These are phyloP conservation scores for Heliconius himera DNA, from an alignment of 1,140 invertebrate species.

Conservation along the genomic window DNA sequence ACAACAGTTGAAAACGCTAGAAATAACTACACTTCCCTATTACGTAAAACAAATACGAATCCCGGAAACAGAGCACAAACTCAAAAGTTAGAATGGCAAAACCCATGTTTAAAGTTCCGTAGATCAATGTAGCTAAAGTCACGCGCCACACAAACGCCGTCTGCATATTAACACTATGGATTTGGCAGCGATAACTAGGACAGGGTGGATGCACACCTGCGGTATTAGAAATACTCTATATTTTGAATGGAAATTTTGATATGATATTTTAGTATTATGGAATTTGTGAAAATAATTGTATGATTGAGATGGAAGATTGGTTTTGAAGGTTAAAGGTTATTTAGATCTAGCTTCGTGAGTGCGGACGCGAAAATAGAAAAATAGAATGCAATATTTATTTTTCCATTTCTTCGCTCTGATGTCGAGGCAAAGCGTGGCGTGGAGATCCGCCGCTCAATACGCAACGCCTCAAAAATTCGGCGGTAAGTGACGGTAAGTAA, in stretches of 20 bases:
- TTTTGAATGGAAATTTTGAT: neutral
- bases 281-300: neutral
- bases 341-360: no score
- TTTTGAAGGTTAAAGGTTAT: no score
- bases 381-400: no score
- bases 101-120: conserved; percentile 12
- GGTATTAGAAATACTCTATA: conserved; percentile 1
- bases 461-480: no score
- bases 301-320: neutral
- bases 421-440: no score
- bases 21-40: neutral
- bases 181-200: conserved; percentile 35
- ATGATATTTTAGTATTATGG: neutral
- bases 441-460: no score
- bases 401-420: no score
- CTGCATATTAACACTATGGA: conserved; percentile 31
- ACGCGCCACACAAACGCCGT: conserved; percentile 14
- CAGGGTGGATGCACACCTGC: conserved; percentile 27
- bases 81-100: conserved; percentile 4
- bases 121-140: conserved; percentile 15
- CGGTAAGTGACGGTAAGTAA: no score
- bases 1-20: neutral
- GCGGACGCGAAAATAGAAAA: no score
- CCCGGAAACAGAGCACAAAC: neutral
- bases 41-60: neutral